These are phyloP conservation scores for Aptenodytes forsteri DNA, from an alignment of 2,113 vertebrate genomes.

Conservation along the genomic window DNA sequence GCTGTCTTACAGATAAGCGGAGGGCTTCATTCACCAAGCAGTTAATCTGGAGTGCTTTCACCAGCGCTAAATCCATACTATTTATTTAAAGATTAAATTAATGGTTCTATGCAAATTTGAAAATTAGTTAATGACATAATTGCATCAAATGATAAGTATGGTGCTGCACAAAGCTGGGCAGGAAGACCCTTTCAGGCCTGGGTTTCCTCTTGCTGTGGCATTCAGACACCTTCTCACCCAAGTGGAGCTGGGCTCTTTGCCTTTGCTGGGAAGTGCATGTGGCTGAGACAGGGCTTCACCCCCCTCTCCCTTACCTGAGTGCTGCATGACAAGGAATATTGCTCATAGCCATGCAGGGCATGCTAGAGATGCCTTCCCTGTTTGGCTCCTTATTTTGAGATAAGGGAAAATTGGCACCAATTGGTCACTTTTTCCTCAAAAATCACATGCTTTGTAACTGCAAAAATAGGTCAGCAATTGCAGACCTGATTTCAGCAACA, in stretches of 20 bases:
- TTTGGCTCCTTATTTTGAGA: not conserved
- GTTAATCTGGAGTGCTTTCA: constrained; percentile 30
- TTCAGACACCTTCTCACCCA: not conserved
- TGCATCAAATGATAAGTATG: constrained; percentile 33
- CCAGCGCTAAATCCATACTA: not conserved
- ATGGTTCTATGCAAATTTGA: constrained; percentile 36
- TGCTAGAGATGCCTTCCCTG: not conserved
- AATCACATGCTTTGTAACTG: not conserved
- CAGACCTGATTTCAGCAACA: not conserved
- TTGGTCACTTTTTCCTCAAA: not conserved
- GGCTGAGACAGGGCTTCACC: not conserved
- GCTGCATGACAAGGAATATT: not conserved
- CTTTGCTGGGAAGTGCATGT: not conserved
- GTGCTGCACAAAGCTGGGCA: constrained; percentile 1
- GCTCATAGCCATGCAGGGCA: not conserved
- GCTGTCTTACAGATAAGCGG: constrained; percentile 14
- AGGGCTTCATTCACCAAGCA: constrained; percentile 14
- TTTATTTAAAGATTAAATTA: constrained; percentile 60
- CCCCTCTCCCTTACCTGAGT: not conserved
- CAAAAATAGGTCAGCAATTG: not conserved
- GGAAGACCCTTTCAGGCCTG: not conserved
- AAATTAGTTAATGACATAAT: constrained; percentile 53
- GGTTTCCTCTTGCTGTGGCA: not conserved
- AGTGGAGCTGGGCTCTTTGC: not conserved
- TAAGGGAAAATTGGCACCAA: not conserved